Evolutionary conservation across 2,888 invertebrate species (phyloP).

Genomic region (Drosophila basisetae): DNA sequence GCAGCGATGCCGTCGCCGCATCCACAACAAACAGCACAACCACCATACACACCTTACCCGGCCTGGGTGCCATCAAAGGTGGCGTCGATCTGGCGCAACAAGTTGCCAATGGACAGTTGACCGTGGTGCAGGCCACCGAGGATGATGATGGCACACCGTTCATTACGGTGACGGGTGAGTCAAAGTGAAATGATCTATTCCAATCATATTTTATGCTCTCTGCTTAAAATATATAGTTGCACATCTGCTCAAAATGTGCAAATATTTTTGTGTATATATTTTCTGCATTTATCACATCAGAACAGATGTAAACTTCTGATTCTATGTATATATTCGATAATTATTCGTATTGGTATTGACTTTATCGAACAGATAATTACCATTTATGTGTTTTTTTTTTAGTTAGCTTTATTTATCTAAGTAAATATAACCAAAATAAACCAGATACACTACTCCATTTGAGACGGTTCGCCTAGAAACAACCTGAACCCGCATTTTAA

Average conservation of each 20-base stretch:
- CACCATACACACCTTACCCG: slow-evolving; percentile 72
- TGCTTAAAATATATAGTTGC: not conserved
- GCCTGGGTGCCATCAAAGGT: slow-evolving; percentile 79
- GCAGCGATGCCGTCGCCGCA: slow-evolving; percentile 48
- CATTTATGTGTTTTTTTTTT: not conserved
- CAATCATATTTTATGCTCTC: not conserved
- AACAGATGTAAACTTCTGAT: not conserved
- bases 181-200: not conserved
- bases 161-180: slow-evolving; percentile 85
- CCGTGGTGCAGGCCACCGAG: slow-evolving; percentile 81
- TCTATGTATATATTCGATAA: not conserved
- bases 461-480: no score
- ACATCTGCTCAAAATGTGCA: not conserved
- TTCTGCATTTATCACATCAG: not conserved
- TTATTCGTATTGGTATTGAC: not conserved
- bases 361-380: not conserved
- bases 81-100: slow-evolving; percentile 81
- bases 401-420: no score
- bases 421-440: no score
- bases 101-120: slow-evolving; percentile 83
- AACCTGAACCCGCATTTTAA: not conserved
- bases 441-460: no score
- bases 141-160: slow-evolving; percentile 81
- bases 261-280: not conserved
- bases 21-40: slow-evolving; percentile 42